A percentile compares a stretch with the other conserved stretches of the same genome.
Conservation (phyloP, 2,797 vertebrate species). For the Mormyrus hasselquistii region DNA sequence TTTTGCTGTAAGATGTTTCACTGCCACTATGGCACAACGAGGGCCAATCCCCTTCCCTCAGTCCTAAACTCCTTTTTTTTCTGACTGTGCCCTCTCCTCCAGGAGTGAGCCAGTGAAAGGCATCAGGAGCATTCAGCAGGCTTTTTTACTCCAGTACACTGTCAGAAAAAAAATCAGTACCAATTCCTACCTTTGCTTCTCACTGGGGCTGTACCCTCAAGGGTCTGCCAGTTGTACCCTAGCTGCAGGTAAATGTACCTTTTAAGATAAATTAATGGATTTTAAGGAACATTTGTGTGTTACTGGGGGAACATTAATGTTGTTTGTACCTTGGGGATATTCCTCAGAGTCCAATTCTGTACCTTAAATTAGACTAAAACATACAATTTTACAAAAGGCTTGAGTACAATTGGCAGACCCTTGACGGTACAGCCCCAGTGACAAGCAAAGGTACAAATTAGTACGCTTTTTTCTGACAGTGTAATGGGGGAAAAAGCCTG, state of each 20-base stretch:
- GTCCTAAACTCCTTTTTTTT: conserved; percentile 13
- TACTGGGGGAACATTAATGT: not conserved
- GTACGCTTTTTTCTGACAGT: not conserved
- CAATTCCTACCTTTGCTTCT: not conserved
- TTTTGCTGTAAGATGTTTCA: not conserved
- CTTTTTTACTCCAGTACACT: not conserved
- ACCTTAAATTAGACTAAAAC: not conserved
- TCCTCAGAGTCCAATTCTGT: not conserved
- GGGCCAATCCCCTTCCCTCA: not conserved
- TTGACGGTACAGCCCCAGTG: not conserved
- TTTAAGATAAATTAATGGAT: not conserved
- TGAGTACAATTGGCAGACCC: not conserved
- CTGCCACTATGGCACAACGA: conserved; percentile 25
- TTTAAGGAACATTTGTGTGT: not conserved
- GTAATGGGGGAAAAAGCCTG: not conserved
- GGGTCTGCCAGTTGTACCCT: not conserved
- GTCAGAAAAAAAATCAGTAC: not conserved
- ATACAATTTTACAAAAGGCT: not conserved
- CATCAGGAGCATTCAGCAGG: no score
- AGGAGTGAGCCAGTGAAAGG: not conserved
- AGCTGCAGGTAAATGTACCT: not conserved
- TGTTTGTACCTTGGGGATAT: not conserved
- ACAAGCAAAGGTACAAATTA: not conserved
- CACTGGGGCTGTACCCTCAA: not conserved
- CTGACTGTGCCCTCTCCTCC: not conserved